Evolutionary conservation across 2,797 vertebrate species (phyloP).

Genomic region (Gobio occitaniae): DNA sequence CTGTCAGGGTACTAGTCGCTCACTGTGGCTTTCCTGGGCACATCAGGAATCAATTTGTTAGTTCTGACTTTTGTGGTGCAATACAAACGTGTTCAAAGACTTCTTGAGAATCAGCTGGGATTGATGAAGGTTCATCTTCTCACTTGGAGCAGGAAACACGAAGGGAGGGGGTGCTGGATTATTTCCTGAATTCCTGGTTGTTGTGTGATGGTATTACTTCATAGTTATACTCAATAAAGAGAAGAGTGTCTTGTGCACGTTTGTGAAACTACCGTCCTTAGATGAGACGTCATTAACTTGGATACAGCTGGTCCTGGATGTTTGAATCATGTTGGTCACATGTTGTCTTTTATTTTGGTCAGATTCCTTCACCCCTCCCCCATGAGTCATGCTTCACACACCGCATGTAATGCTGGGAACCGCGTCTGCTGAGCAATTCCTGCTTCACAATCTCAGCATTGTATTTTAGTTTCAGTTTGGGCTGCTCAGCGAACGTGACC

Average conservation of each 20-base stretch:
- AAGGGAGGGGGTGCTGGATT: background rate
- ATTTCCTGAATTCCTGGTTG: constrained; percentile 29
- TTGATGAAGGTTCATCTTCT: constrained; percentile 38
- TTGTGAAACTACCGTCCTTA: background rate
- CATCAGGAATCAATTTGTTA: constrained; percentile 50
- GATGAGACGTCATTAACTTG: background rate
- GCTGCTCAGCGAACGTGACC: constrained; percentile 43
- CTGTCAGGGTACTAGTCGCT: constrained; percentile 48
- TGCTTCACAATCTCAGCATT: constrained; percentile 44
- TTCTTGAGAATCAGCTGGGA: constrained; percentile 30
- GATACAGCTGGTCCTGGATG: background rate
- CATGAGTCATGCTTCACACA: background rate
- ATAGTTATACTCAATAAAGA: constrained; percentile 21
- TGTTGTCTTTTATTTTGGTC: constrained; percentile 43
- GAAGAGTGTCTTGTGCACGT: constrained; percentile 5
- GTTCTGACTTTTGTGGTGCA: constrained; percentile 32
- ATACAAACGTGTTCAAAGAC: constrained; percentile 36
- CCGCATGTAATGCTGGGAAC: constrained; percentile 40
- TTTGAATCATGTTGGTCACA: constrained; percentile 36
- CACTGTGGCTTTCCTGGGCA: constrained; percentile 45
- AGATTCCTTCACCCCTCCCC: background rate
- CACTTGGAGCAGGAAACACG: constrained; percentile 5
- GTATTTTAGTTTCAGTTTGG: constrained; percentile 42
- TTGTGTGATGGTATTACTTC: constrained; percentile 28
- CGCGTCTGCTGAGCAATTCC: constrained; percentile 32